Base-by-base conservation (phyloP, 2,113 vertebrate genomes). In the Pongo abelii region DNA sequence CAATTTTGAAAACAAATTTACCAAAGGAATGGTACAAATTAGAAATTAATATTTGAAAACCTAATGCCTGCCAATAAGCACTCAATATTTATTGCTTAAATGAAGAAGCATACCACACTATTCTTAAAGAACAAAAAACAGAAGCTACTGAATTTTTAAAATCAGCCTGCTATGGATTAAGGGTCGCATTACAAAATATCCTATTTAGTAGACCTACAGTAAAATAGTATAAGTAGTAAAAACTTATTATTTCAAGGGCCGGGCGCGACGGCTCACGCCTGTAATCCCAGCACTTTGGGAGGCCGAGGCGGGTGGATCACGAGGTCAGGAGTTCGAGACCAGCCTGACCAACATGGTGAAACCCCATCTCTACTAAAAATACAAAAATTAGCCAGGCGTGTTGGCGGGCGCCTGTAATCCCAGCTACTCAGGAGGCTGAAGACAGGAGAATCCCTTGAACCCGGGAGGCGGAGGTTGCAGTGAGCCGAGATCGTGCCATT, bases 1-100 rank as follows among this genome's bases (percentile, higher is more conserved):
- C 59, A 92, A 77, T 27, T 95, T 1, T 93, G 50, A 91, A 96
- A 94, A 84, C n/a, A 94, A 75, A 74, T 57, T 86, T 92, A 93
- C 52, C 43, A 84, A 75, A 1, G 38, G 16, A 90, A 77, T 20
- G 40, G 23, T 86, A 91, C 23, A 93, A 89, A 93, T 67, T 74
- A 80, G 61, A 93, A 92, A 38, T 84, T 90, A 35, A 1, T 75
- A 92, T 94, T 16, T 96, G 38, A 84, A 96, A 94, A 93, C n/a
- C 5, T 46, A 70, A 83, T 79, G 43, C 74, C 46, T 75, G 16
- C 3, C 40, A 95, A 20, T 48, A 69, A 22, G 23, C 32, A 50
- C 17, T 46, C 22, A 57, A 1, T 59, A 9, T 92, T 92, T 78
- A 32, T 2, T 69, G 75, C n/a, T 91, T 94, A 96, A 95, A 95